A percentile compares a stretch with the other conserved stretches of the same genome.
Conservation (phyloP, 53 echinoderm and acorn worm genomes). For the Mesocentrotus franciscanus region DNA sequence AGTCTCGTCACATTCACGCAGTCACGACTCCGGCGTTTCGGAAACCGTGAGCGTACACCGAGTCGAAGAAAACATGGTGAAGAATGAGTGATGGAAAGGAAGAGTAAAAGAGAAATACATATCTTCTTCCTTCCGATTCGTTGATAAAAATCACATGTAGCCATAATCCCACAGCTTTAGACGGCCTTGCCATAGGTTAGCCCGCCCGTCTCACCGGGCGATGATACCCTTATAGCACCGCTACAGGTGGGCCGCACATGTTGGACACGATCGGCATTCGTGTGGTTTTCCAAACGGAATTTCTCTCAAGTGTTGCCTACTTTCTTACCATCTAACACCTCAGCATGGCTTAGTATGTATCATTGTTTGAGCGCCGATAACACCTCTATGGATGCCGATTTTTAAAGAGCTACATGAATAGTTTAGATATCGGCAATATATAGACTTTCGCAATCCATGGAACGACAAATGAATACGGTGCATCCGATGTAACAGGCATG, state of each 20-base stretch:
- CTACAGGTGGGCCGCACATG: constrained; percentile 66
- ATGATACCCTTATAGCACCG: constrained; percentile 66
- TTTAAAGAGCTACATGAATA: background rate
- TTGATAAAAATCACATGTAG: constrained; percentile 65
- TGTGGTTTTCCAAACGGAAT: background rate
- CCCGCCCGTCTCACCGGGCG: constrained; percentile 62
- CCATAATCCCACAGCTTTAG: constrained; percentile 63
- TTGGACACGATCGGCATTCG: background rate
- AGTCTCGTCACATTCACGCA: constrained; percentile 1
- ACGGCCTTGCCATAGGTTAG: constrained; percentile 70
- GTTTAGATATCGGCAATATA: no score
- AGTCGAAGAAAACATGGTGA: background rate
- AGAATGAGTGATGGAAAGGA: background rate
- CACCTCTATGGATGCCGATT: background rate
- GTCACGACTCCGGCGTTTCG: background rate
- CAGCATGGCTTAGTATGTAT: constrained; percentile 18
- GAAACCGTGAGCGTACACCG: constrained; percentile 7
- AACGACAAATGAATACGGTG: no score
- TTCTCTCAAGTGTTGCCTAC: background rate
- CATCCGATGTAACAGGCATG: no score
- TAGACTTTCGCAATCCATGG: no score
- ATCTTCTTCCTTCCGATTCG: constrained; percentile 59
- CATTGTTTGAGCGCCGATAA: background rate
- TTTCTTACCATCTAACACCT: background rate
- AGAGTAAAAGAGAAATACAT: constrained; percentile 16